A percentile compares a stretch with the other conserved stretches of the same genome.
Evolutionary conservation across 1,140 invertebrate species (phyloP).

Genomic region (Lanistes nyassanus): DNA sequence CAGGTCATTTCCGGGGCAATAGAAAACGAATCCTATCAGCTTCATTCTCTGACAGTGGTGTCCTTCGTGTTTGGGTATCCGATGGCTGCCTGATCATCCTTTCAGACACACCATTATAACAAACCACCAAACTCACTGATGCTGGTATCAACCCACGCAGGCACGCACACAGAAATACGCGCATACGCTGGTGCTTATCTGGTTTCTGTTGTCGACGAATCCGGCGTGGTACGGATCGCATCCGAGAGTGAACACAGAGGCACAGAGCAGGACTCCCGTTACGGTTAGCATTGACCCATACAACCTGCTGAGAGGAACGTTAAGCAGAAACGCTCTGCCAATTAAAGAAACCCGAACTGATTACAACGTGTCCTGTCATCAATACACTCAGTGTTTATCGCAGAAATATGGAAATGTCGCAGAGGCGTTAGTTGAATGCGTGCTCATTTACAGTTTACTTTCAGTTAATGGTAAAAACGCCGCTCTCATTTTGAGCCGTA

Average conservation of each 20-base stretch:
- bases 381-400: too few relatives aligned
- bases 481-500: too few relatives aligned
- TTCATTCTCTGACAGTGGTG: background rate
- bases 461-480: too few relatives aligned
- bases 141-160: background rate
- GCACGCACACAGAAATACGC: background rate
- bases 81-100: background rate
- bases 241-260: conserved; percentile 11
- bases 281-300: conserved; percentile 5
- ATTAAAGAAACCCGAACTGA: too few relatives aligned
- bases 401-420: too few relatives aligned
- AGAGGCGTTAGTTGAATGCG: too few relatives aligned
- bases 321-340: conserved; percentile 18
- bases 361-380: background rate
- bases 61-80: too few relatives aligned
- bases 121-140: background rate
- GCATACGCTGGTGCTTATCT: background rate
- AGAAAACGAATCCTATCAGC: background rate
- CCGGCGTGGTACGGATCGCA: conserved; percentile 33
- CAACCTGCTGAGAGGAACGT: conserved; percentile 6
- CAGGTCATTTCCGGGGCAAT: conserved; percentile 13
- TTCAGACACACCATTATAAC: background rate
- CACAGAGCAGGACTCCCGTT: conserved; percentile 16
- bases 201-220: conserved; percentile 25
- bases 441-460: too few relatives aligned